Base-by-base conservation (phyloP, 2,113 vertebrate genomes). In the Lutjanus erythropterus region DNA sequence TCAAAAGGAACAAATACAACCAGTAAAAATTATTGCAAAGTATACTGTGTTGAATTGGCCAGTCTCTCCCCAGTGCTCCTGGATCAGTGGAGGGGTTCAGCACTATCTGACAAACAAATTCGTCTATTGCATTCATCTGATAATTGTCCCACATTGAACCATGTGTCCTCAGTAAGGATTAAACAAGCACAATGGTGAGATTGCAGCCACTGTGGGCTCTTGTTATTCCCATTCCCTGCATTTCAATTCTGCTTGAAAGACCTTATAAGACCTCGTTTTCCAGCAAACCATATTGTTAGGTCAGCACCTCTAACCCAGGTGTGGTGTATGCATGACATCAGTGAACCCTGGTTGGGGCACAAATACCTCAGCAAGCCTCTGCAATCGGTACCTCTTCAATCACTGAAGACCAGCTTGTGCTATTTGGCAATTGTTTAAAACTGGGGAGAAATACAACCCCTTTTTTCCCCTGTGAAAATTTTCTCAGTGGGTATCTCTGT, bases 201-300 rank as follows among this genome's bases (percentile, higher is more conserved):
- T 27, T n/a, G 19, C 31, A 52, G n/a, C 31, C 53, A 21, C 25
- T 41, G 55, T 47, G 39, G 41, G 42, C 35, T 71, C 27, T 31
- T 60, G 25, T 56, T 35, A 29, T 71, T 80, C 12, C 25, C 23
- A 52, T 18, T 71, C 37, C 19, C 44, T 42, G 35, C 50, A 58
- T 61, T 50, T 74, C 42, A 55, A 6, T 67, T 75, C 47, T 67
- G 23, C 9, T 64, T 42, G 29, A 81, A 71, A 75, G 52, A 86
- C 81, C 56, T 84, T 65, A n/a, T 59, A 68, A 64, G 41, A 64
- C 60, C n/a, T 64, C 59, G n/a, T 72, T 72, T 68, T 60, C 21
- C 2, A 71, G 29, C 15, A 47, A 55, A 84, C 42, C 55, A 53
- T 72, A 81, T 61, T 3, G 44, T 72, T 78, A 31, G 42, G 62